phyloP scores from a whole-genome alignment of 2,113 vertebrate genomes.

The Mixornis gularis region DNA sequence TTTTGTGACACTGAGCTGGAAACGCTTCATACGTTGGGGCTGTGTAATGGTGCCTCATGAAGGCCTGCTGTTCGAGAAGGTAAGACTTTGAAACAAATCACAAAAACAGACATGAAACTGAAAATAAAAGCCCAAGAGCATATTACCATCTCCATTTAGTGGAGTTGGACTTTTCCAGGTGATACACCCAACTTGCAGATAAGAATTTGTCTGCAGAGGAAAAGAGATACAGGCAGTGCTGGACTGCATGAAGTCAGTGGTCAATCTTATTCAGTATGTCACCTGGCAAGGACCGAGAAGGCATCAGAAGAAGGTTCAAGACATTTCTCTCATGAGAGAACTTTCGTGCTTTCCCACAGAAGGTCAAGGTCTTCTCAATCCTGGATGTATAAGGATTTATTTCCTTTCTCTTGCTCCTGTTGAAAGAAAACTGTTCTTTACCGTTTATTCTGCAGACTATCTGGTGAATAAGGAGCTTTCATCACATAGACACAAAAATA shows the following conservation, averaged over 20 bases:
- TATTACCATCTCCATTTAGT: background rate
- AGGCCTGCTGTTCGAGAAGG: background rate
- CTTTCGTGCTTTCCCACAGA: background rate
- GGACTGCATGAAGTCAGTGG: background rate
- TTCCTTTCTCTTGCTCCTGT: background rate
- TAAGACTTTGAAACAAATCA: background rate
- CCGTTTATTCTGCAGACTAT: constrained; percentile 3
- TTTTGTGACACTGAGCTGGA: background rate
- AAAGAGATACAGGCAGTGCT: no score
- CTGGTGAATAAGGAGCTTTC: constrained; percentile 15
- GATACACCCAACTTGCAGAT: background rate
- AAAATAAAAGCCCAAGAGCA: background rate
- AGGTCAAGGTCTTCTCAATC: background rate
- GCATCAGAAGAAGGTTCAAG: background rate
- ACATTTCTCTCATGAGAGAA: background rate
- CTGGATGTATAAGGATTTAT: background rate
- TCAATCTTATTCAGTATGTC: background rate
- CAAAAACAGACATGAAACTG: background rate
- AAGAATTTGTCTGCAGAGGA: background rate
- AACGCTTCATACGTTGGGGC: background rate
- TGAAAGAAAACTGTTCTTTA: constrained; percentile 42
- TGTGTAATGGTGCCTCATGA: background rate
- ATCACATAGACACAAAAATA: constrained; percentile 29
- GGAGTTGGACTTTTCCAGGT: background rate
- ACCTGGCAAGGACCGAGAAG: background rate